phyloP scores from a whole-genome alignment of 1,140 invertebrate genomes.

The Chymomyza costata region DNA sequence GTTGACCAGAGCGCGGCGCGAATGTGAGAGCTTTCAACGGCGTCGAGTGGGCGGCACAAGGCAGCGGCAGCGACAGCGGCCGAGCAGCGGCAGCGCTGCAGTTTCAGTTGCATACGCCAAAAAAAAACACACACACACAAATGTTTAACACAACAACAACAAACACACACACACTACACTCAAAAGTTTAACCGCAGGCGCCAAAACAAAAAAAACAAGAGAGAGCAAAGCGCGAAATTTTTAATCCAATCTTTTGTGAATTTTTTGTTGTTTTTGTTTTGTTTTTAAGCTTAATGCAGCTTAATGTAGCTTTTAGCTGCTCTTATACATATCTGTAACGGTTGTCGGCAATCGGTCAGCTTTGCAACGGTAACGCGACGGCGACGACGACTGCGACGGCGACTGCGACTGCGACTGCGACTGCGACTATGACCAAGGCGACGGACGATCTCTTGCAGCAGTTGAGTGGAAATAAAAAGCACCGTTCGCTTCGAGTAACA shows the following conservation, averaged over 20 bases:
- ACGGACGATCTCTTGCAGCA: too few species aligned
- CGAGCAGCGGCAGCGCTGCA: conserved; percentile 31
- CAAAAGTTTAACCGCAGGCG: too few species aligned
- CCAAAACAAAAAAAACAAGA: too few species aligned
- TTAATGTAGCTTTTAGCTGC: too few species aligned
- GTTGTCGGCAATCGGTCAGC: conserved; percentile 29
- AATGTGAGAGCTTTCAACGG: conserved; percentile 25
- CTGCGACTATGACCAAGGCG: conserved; percentile 18
- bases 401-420: conserved; percentile 17
- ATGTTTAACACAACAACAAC: conserved; percentile 22
- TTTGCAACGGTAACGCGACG: conserved; percentile 31
- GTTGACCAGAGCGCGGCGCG: conserved; percentile 33
- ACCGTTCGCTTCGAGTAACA: conserved; percentile 63
- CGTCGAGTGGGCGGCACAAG: conserved; percentile 9
- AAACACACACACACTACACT: conserved; percentile 6
- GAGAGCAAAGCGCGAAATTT: too few species aligned
- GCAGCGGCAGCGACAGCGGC: conserved; percentile 32
- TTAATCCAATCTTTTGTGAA: too few species aligned
- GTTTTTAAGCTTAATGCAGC: too few species aligned
- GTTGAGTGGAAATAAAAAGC: conserved; percentile 43
- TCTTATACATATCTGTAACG: too few species aligned
- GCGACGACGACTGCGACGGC: not conserved
- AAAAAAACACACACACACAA: conserved; percentile 13
- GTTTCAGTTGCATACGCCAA: conserved; percentile 31
- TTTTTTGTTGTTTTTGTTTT: conserved; percentile 22